Evolutionary conservation across 2,113 vertebrate genomes (phyloP).

Genomic region (Tachuris rubrigastra): DNA sequence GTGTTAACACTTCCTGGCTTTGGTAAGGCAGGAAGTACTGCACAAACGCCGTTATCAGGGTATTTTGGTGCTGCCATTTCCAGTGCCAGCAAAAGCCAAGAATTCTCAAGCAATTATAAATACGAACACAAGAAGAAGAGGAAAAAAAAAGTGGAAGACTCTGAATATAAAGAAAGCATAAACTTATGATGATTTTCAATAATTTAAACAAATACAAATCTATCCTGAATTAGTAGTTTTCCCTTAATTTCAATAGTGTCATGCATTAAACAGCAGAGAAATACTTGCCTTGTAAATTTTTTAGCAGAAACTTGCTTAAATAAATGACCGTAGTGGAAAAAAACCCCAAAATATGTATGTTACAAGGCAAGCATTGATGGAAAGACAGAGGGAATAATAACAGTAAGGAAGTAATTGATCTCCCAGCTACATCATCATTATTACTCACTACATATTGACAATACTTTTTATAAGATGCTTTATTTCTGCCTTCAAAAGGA

Average conservation of each 20-base stretch:
- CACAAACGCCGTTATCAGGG: neutral
- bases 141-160: neutral
- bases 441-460: neutral
- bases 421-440: neutral
- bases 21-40: conserved; percentile 22
- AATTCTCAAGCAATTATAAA: neutral
- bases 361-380: neutral
- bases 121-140: neutral
- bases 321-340: neutral
- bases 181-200: neutral
- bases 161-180: neutral
- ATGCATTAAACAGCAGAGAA: neutral
- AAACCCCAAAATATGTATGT: neutral
- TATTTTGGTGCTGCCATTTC: neutral
- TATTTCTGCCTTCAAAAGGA: neutral
- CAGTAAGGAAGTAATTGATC: neutral
- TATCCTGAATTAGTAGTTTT: neutral
- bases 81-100: neutral
- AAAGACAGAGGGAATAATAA: neutral
- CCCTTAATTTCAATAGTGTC: neutral
- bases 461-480: neutral
- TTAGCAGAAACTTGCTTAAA: neutral
- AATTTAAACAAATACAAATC: neutral
- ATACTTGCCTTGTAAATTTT: neutral
- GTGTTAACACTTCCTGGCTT: conserved; percentile 48